Conservation (phyloP, 2,797 vertebrate genomes). For the Hippoglossus hippoglossus region DNA sequence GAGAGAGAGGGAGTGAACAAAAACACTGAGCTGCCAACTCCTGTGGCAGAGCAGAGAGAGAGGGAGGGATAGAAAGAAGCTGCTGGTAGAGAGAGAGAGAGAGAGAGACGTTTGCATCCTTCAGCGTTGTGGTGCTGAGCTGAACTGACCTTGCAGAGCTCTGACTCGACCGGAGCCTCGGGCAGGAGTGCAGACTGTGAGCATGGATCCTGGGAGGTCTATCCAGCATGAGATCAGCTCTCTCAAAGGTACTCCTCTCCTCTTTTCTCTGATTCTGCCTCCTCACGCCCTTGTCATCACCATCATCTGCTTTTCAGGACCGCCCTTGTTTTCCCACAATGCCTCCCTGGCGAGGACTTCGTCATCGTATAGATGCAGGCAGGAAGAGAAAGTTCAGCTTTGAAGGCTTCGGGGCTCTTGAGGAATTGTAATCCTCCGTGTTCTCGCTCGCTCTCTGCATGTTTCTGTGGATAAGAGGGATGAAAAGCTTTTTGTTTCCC, state of each 20-base stretch:
- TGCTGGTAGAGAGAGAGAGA: conserved; percentile 35
- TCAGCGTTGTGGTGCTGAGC: conserved; percentile 36
- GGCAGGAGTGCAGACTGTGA: not conserved
- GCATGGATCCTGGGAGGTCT: conserved; percentile 87
- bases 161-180: conserved; percentile 27
- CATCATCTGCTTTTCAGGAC: conserved; percentile 38
- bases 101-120: conserved; percentile 49
- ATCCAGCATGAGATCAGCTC: conserved; percentile 93
- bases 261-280: not conserved
- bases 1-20: conserved; percentile 62
- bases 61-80: conserved; percentile 34
- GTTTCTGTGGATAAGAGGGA: conserved; percentile 42
- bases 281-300: conserved; percentile 34
- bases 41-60: conserved; percentile 42
- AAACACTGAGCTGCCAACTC: conserved; percentile 73
- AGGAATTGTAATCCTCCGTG: conserved; percentile 29
- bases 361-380: conserved; percentile 27
- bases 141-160: conserved; percentile 56
- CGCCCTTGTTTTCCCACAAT: conserved; percentile 69
- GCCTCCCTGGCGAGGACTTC: conserved; percentile 40
- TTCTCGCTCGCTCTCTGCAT: conserved; percentile 6
- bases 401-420: conserved; percentile 8
- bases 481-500: conserved; percentile 61
- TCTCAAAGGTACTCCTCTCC: conserved; percentile 86
- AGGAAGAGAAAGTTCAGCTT: conserved; percentile 35